phyloP scores from a whole-genome alignment of 2,113 vertebrate species.

The Stictonetta naevosa region DNA sequence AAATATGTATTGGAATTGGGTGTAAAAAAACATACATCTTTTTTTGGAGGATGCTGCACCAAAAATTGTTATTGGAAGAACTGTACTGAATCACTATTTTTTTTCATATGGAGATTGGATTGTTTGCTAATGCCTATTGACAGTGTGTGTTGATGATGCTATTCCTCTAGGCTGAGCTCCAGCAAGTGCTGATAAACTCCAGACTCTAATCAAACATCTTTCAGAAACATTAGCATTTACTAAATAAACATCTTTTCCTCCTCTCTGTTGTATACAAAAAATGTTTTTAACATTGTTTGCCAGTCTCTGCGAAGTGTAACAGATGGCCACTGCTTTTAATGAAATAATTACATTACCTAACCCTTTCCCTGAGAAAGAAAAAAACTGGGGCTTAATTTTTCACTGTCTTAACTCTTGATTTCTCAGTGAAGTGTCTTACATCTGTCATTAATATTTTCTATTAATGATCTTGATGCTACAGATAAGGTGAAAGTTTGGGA shows the following conservation, averaged over 20 bases:
- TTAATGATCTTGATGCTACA: neutral
- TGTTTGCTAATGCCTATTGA: neutral
- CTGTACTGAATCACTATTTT: neutral
- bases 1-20: neutral
- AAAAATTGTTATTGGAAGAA: neutral
- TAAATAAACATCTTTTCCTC: slow-evolving; percentile 21
- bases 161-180: neutral
- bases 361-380: neutral
- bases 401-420: neutral
- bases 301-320: neutral
- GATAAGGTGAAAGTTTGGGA: neutral
- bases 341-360: neutral
- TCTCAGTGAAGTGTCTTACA: neutral
- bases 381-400: neutral
- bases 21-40: neutral
- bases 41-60: neutral
- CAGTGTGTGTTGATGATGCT: neutral
- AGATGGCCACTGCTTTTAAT: neutral
- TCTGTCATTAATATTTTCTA: neutral
- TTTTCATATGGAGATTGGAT: neutral
- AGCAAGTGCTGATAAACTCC: neutral
- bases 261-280: neutral
- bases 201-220: slow-evolving; percentile 20
- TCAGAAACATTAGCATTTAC: slow-evolving; percentile 34
- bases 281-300: slow-evolving; percentile 11